These are phyloP conservation scores for Baryphthengus martii DNA, from an alignment of 2,113 vertebrate genomes.

Conservation along the genomic window DNA sequence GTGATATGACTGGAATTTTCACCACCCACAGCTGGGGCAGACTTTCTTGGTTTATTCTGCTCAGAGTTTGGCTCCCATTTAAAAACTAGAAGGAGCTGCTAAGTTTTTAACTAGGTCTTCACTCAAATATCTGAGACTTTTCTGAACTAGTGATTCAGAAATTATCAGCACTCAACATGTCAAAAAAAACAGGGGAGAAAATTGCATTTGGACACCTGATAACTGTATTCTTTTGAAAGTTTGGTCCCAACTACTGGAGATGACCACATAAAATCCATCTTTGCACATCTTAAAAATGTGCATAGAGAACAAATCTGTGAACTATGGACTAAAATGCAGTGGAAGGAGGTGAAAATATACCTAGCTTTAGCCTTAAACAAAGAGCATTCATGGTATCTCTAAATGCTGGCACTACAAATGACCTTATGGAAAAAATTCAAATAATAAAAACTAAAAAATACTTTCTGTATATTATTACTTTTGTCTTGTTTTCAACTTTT, in stretches of 20 bases:
- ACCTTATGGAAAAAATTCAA: background rate
- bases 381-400: background rate
- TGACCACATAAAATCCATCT: background rate
- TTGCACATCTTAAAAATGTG: background rate
- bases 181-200: accelerated
- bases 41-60: background rate
- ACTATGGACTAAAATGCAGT: background rate
- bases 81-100: background rate
- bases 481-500: background rate
- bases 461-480: background rate
- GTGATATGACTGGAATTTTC: constrained; percentile 20
- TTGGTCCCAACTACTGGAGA: background rate
- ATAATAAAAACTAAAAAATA: background rate
- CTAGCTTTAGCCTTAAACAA: background rate
- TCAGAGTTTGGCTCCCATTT: background rate
- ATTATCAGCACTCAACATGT: background rate
- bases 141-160: background rate
- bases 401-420: background rate
- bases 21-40: background rate
- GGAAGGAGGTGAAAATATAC: background rate
- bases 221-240: background rate
- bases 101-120: background rate
- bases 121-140: background rate
- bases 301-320: background rate
- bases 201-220: background rate